phyloP scores from a whole-genome alignment of 2,113 vertebrate genomes.

The Conger conger region DNA sequence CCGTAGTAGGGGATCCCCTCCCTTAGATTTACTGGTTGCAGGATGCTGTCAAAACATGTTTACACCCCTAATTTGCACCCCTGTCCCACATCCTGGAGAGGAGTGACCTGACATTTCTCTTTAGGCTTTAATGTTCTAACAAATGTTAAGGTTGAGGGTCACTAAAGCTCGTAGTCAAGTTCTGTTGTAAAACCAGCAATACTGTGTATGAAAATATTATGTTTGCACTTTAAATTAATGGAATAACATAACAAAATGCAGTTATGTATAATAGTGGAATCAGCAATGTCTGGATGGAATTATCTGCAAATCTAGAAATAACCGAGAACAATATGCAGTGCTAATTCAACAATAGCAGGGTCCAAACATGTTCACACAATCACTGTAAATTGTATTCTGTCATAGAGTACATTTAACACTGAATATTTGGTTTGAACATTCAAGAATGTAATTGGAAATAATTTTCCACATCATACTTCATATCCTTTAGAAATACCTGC shows the following conservation, averaged over 20 bases:
- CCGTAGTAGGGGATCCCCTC: not conserved
- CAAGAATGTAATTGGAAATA: too few species aligned
- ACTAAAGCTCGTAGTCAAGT: too few species aligned
- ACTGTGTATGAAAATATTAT: not conserved
- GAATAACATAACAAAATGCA: not conserved
- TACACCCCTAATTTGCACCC: not conserved
- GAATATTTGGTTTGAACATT: not conserved
- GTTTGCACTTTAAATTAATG: not conserved
- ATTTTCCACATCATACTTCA: too few species aligned
- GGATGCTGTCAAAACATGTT: not conserved
- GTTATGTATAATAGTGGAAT: not conserved
- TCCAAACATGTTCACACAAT: not conserved
- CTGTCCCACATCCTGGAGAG: not conserved
- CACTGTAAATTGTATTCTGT: not conserved
- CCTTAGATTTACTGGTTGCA: not conserved
- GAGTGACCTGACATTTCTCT: not conserved
- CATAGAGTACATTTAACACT: not conserved
- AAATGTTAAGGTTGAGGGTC: too few species aligned
- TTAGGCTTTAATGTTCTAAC: too few species aligned
- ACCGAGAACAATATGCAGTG: not conserved
- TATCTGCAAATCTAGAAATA: not conserved
- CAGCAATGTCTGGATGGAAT: not conserved
- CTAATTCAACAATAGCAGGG: not conserved
- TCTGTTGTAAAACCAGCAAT: too few species aligned
- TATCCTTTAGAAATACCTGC: too few species aligned